These are phyloP conservation scores for Amphiprion clarkii DNA, from an alignment of 2,797 vertebrate genomes.

Conservation along the genomic window DNA sequence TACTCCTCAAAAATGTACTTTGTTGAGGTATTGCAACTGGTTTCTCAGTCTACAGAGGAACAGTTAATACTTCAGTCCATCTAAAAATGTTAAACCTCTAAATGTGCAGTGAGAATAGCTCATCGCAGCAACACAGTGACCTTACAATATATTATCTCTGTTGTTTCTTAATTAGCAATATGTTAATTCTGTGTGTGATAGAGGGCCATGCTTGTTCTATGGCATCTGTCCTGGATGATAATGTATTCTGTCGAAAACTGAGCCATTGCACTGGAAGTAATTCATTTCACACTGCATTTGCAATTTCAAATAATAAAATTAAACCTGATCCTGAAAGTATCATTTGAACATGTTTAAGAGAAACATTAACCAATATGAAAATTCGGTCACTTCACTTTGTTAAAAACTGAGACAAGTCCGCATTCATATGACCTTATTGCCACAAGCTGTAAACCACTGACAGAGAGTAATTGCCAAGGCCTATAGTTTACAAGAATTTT, in stretches of 20 bases:
- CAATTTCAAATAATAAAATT: conserved; percentile 4
- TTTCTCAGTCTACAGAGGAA: not conserved
- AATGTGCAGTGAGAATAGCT: not conserved
- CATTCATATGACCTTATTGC: not conserved
- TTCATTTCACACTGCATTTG: conserved; percentile 14
- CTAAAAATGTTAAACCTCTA: not conserved
- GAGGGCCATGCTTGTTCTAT: not conserved
- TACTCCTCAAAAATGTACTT: not conserved
- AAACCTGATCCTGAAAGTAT: not conserved
- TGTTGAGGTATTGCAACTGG: too few species aligned
- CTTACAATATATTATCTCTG: not conserved
- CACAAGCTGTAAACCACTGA: not conserved
- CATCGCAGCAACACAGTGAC: not conserved
- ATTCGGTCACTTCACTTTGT: not conserved
- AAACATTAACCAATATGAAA: not conserved
- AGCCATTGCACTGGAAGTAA: not conserved
- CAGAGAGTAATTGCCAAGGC: not conserved
- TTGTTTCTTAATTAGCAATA: conserved; percentile 1
- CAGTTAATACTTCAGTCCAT: not conserved
- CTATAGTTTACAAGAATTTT: not conserved
- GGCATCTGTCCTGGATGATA: conserved; percentile 1
- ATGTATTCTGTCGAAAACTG: not conserved
- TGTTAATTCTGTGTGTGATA: not conserved
- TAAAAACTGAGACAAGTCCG: not conserved
- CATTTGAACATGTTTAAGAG: not conserved